Evolutionary conservation across 2,888 invertebrate species (phyloP), one percentile per base, ranked within the genome.

Genomic region (Dioctria linearis): DNA sequence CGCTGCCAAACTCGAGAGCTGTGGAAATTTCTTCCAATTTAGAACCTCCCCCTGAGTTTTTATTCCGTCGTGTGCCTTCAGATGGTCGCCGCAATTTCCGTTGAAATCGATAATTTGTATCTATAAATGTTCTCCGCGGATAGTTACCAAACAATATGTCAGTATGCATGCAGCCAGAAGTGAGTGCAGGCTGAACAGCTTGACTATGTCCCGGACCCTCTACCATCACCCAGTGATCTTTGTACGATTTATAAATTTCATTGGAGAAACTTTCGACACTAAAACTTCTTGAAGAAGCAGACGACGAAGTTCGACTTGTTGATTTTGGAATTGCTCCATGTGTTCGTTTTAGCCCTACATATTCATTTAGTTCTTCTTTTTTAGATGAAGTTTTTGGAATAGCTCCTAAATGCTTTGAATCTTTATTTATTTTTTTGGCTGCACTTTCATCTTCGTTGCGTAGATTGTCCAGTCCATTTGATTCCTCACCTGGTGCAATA

Each of bases 291-390:
- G 92, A 88, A 87, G 92, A 88, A 88, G 91, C 87, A 8, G 92
- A 92, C 8, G 92, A 92, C 49, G 92, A 92, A 83, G 91, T 91
- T 86, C 85, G 90, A 87, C 88, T 91, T 87, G 84, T 90, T 89
- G 88, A 90, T 89, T 95, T 94, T 80, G 93, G 94, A 87, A 93
- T 93, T 82, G 93, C 94, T 81, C 94, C 94, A 43, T 39, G 91
- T 87, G 93, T 93, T 87, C 92, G 92, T 87, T 92, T 78, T 78
- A 54, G 61, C n/a, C 66, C 91, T 84, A 88, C 89, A 85, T 89
- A 91, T 83, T 87, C 90, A 84, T 88, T 91, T 85, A 59, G 81
- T 79, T 79, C 83, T 42, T 80, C 79, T 57, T 75, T 83, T 85
- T 78, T 89, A 87, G 37, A 90, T 90, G 78, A 93, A 88, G 88